Percentiles rank a stretch among this genome's conserved stretches.
Conservation (phyloP, 2,888 invertebrate species). For the Esperia sulphurella region DNA sequence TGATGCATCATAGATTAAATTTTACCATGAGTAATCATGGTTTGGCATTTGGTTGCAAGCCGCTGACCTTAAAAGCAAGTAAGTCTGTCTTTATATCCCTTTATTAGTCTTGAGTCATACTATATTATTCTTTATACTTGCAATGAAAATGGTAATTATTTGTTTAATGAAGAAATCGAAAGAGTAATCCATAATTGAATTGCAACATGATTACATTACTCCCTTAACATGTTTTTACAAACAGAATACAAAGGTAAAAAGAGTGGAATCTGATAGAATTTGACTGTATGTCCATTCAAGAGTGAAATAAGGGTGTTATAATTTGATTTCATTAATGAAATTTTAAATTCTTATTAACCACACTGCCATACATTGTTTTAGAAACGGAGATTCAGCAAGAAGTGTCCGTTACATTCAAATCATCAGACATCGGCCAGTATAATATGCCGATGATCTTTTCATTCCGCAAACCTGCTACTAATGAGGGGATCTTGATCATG, state of each 20-base stretch:
- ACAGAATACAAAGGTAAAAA: too few species aligned
- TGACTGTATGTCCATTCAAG: too few species aligned
- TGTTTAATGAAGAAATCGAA: too few species aligned
- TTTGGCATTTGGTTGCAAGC: slow-evolving; percentile 27
- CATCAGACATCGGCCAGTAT: slow-evolving; percentile 50
- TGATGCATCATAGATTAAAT: slow-evolving; percentile 40
- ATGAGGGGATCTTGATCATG: slow-evolving; percentile 45
- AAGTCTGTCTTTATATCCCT: slow-evolving; percentile 21
- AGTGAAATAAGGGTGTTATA: too few species aligned
- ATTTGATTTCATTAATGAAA: not conserved
- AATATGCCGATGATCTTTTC: slow-evolving; percentile 62
- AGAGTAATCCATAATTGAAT: too few species aligned
- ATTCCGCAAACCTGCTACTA: slow-evolving; percentile 35
- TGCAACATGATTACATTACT: too few species aligned
- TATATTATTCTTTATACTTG: too few species aligned
- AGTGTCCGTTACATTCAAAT: slow-evolving; percentile 29
- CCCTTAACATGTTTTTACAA: too few species aligned
- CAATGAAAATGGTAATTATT: too few species aligned
- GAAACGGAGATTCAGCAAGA: slow-evolving; percentile 32
- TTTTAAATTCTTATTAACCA: not conserved
- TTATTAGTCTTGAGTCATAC: too few species aligned
- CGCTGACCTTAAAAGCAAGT: slow-evolving; percentile 34
- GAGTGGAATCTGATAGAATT: too few species aligned
- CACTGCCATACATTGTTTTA: slow-evolving; percentile 24
- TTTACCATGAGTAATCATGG: slow-evolving; percentile 36